phyloP scores from a whole-genome alignment of 2,888 invertebrate genomes.

The Leptinotarsa peninsularis region DNA sequence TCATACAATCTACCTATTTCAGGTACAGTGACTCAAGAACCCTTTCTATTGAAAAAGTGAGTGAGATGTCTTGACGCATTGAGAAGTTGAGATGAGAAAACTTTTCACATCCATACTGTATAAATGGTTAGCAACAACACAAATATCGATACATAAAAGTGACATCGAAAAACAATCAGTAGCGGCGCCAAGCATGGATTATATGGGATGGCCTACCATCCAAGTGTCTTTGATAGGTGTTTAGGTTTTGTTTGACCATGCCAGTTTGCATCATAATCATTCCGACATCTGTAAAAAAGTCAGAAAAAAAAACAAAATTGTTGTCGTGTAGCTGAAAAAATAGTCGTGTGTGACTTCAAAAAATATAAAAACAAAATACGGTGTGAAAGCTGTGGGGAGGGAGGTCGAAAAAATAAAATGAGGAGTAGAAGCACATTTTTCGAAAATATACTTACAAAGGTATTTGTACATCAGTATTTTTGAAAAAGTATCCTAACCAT shows the following conservation, averaged over 20 bases:
- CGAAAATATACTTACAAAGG: conserved; percentile 38
- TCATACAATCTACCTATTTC: too few relatives aligned
- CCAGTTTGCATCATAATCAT: conserved; percentile 97
- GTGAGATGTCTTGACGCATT: too few relatives aligned
- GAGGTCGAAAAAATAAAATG: conserved; percentile 6
- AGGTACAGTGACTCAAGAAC: too few relatives aligned
- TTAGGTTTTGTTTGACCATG: conserved; percentile 92
- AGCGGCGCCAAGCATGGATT: conserved; percentile 46
- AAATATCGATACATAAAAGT: conserved; percentile 13
- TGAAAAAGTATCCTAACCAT: conserved; percentile 59
- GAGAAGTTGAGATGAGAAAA: too few relatives aligned
- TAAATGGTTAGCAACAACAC: conserved; percentile 8
- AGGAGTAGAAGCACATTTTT: conserved; percentile 14
- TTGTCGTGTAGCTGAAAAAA: conserved; percentile 17
- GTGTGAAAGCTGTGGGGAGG: not conserved
- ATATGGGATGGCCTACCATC: conserved; percentile 78
- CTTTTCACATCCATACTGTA: too few relatives aligned
- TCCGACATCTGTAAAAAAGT: conserved; percentile 92
- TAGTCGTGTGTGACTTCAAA: not conserved
- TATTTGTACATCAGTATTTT: conserved; percentile 24
- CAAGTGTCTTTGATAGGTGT: conserved; percentile 75
- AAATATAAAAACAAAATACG: conserved; percentile 2
- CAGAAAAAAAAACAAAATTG: conserved; percentile 67
- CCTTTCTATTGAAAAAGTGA: too few relatives aligned
- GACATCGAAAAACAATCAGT: conserved; percentile 23